Evolutionary conservation across 2,797 vertebrate genomes (phyloP).

Genomic region (Benthosema pterotum): DNA sequence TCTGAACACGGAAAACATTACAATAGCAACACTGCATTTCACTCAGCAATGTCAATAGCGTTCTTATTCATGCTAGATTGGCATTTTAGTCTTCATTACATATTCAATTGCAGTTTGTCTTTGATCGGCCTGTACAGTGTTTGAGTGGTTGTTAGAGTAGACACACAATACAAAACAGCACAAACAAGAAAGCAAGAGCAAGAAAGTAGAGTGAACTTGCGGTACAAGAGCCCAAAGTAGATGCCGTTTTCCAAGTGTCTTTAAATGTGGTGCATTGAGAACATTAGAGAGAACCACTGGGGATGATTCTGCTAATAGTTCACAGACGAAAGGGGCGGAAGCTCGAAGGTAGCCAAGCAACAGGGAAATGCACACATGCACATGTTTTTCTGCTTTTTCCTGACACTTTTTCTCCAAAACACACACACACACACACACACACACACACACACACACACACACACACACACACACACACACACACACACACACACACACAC

Average conservation of each 20-base stretch:
- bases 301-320: constrained; percentile 75
- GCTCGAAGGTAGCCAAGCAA: constrained; percentile 77
- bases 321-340: constrained; percentile 72
- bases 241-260: too few relatives aligned
- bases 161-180: too few relatives aligned
- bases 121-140: background rate
- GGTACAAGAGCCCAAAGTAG: too few relatives aligned
- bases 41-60: background rate
- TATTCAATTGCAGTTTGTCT: constrained; percentile 4
- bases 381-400: constrained; percentile 62
- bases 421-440: background rate
- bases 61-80: background rate
- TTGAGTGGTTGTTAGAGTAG: background rate
- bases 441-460: constrained; percentile 32
- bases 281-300: constrained; percentile 59
- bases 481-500: constrained; percentile 30
- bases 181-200: too few relatives aligned
- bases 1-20: background rate
- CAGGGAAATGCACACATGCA: constrained; percentile 67
- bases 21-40: background rate
- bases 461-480: constrained; percentile 38
- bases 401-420: constrained; percentile 11
- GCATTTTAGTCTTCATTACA: too few relatives aligned
- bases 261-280: too few relatives aligned
- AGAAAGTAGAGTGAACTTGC: too few relatives aligned